phyloP scores from a whole-genome alignment of 1,140 invertebrate species.

The Thereuonema tuberculata region DNA sequence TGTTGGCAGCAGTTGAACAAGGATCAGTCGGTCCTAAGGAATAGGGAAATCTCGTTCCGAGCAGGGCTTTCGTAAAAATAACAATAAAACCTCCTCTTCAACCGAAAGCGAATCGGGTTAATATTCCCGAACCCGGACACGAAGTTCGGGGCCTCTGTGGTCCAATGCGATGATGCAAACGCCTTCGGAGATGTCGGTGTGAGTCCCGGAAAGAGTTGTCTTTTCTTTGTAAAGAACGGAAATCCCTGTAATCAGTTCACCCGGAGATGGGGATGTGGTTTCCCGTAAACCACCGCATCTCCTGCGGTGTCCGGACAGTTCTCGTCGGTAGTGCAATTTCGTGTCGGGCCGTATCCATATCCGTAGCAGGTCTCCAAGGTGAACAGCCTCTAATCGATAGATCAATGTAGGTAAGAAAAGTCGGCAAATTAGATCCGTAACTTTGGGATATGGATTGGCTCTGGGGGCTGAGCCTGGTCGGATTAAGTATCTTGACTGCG shows the following conservation, averaged over 20 bases:
- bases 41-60: constrained; percentile 24
- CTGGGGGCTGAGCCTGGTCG: constrained; percentile 27
- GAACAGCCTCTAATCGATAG: constrained; percentile 75
- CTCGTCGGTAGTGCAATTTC: constrained; percentile 34
- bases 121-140: constrained; percentile 35
- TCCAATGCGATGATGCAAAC: constrained; percentile 32
- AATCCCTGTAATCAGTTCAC: constrained; percentile 31
- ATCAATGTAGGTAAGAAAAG: constrained; percentile 56
- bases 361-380: constrained; percentile 78
- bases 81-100: neutral
- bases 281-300: constrained; percentile 32
- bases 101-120: constrained; percentile 39
- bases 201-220: constrained; percentile 32
- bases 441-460: constrained; percentile 37
- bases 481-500: too few species aligned
- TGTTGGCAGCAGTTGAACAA: constrained; percentile 33
- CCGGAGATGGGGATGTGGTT: constrained; percentile 31
- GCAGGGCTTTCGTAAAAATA: neutral
- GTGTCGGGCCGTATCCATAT: constrained; percentile 51
- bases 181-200: constrained; percentile 30
- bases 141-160: constrained; percentile 20
- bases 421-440: constrained; percentile 39
- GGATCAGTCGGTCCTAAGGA: constrained; percentile 30
- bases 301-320: constrained; percentile 32
- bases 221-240: constrained; percentile 31